Conservation (phyloP, 2,797 vertebrate species). For the Champsocephalus gunnari region DNA sequence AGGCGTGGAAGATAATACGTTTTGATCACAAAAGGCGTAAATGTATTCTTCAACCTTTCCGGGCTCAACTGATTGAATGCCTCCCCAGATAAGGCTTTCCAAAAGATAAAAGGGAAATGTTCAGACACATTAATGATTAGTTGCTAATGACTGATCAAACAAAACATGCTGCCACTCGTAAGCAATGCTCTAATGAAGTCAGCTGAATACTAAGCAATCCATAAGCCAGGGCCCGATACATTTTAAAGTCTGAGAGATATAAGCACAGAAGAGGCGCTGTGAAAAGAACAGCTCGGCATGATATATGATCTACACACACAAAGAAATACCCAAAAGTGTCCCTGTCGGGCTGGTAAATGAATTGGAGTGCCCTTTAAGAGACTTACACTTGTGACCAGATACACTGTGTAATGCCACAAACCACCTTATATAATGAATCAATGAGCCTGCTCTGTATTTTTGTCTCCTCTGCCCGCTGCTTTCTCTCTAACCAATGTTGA, state of each 20-base stretch:
- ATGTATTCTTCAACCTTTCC: constrained; percentile 39
- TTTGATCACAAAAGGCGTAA: constrained; percentile 54
- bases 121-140: constrained; percentile 69
- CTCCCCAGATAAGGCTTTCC: constrained; percentile 49
- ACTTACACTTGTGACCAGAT: constrained; percentile 70
- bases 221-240: constrained; percentile 42
- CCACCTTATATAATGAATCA: constrained; percentile 75
- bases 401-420: constrained; percentile 76
- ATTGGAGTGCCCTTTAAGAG: constrained; percentile 77
- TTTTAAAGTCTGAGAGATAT: constrained; percentile 22
- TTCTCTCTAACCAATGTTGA: constrained; percentile 72
- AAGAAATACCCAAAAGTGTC: constrained; percentile 47
- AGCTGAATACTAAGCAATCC: constrained; percentile 53
- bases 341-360: constrained; percentile 51
- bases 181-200: constrained; percentile 62
- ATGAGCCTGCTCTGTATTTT: constrained; percentile 64
- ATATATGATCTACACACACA: constrained; percentile 29
- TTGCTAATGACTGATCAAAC: constrained; percentile 76
- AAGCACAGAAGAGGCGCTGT: constrained; percentile 9
- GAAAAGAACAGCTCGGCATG: constrained; percentile 9
- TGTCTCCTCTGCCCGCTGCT: constrained; percentile 52
- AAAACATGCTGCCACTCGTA: constrained; percentile 51
- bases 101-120: constrained; percentile 69
- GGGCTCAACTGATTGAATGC: constrained; percentile 37
- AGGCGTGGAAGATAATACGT: constrained; percentile 35